A percentile compares a stretch with the other conserved stretches of the same genome.
These are phyloP conservation scores for Orthochromis indermauri DNA, from an alignment of 2,113 vertebrate genomes.

Conservation along the genomic window DNA sequence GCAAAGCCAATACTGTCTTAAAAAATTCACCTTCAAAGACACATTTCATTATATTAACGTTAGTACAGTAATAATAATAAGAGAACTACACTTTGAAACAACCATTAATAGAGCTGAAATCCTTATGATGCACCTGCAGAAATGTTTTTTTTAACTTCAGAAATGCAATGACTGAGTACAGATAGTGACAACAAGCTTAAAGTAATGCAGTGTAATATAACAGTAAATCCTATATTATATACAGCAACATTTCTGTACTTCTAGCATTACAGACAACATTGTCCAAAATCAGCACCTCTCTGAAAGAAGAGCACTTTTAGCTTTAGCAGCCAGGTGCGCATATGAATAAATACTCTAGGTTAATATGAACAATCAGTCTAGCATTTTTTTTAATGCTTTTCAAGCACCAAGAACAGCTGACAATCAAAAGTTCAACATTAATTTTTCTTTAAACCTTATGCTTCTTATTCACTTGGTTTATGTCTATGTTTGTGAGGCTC, in stretches of 20 bases:
- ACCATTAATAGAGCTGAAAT: not conserved
- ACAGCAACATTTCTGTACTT: not conserved
- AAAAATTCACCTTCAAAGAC: not conserved
- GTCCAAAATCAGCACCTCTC: not conserved
- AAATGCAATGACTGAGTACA: not conserved
- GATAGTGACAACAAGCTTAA: not conserved
- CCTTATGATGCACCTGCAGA: not conserved
- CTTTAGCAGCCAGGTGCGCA: not conserved
- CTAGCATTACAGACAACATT: not conserved
- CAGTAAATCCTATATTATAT: not conserved
- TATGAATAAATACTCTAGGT: not conserved
- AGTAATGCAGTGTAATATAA: not conserved
- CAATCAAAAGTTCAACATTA: conserved; percentile 35
- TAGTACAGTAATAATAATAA: not conserved
- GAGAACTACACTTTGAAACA: not conserved
- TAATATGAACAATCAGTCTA: not conserved
- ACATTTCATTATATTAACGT: not conserved
- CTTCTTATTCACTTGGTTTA: not conserved
- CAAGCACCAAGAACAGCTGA: conserved; percentile 6
- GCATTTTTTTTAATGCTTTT: not conserved
- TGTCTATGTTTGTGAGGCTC: not conserved
- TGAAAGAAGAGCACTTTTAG: not conserved
- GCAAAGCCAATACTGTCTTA: not conserved
- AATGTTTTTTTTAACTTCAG: not conserved
- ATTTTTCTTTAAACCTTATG: not conserved